These are phyloP conservation scores for Phrynosoma blainvillii DNA, from an alignment of 2,113 vertebrate genomes.

Conservation along the genomic window DNA sequence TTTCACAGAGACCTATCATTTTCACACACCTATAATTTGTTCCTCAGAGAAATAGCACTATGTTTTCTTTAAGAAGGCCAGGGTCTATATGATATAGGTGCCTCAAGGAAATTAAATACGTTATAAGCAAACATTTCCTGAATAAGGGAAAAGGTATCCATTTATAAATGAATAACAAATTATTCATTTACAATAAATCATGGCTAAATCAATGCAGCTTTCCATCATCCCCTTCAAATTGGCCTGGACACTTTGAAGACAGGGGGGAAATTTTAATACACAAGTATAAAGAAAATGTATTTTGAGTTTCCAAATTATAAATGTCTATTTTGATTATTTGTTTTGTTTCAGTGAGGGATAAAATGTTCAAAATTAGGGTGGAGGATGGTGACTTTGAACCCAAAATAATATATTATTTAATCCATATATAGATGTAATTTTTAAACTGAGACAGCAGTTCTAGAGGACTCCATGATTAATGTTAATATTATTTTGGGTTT, in stretches of 20 bases:
- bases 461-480: no score
- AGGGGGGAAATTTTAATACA: not conserved
- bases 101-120: accelerated
- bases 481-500: not conserved
- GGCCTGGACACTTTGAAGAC: not conserved
- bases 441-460: no score
- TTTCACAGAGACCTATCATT: not conserved
- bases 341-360: not conserved
- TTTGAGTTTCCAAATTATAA: not conserved
- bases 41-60: not conserved
- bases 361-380: not conserved
- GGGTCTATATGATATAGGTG: accelerated
- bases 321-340: not conserved
- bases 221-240: not conserved
- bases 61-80: not conserved
- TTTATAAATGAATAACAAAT: no score
- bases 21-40: not conserved
- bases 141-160: not conserved
- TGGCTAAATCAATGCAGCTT: not conserved
- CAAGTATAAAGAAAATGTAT: not conserved
- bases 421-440: no score
- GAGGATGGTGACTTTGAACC: not conserved
- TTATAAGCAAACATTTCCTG: not conserved
- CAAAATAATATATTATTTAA: not conserved
- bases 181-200: not conserved